Base-by-base conservation (phyloP, 2,888 invertebrate genomes). In the Crematogaster levior region DNA sequence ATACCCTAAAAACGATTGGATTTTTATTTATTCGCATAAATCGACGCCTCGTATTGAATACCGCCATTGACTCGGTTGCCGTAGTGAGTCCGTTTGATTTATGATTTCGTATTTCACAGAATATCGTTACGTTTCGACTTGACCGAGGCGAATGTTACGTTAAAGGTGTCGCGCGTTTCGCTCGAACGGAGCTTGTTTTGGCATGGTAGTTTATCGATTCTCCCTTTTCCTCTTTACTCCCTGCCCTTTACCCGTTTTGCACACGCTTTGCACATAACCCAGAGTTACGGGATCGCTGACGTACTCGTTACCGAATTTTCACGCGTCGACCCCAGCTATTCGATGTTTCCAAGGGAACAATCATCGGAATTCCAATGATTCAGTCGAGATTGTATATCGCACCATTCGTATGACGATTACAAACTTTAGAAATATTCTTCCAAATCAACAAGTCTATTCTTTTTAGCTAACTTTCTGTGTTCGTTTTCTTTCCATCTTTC, bases 201-300 rank as follows among this genome's bases (percentile, higher is more conserved):
- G 70, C 72, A 82, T 72, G 58, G 66, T 60, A 37, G 72, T 81
- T 86, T 81, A 86, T 84, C 81, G 85, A 85, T 87, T 81, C 81
- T 81, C 61, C 85, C 53, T 81, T 86, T 85, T 81, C 72, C 75
- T 65, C 81, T 81, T 81, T 66, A 66, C 81, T 61, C 81, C 81
- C 77, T 79, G 24, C 77, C 56, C 68, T 77, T 68, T 68, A 46
- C 56, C 43, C 43, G 70, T 46, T 79, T 68, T 56, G 77, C 77
- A 79, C 77, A 46, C 68, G 68, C 43, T 79, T 79, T 79, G 43
- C 77, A 79, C 56, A 68, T 56, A 77, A 77, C 30, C 77, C 34
- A 56, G 70, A 79, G 70, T 58, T 79, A 79, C 43, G 56, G 30
- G 77, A 68, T 79, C 56, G 70, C 70, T 79, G 68, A 46, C 77